Conservation (phyloP, 2,113 vertebrate species). For the Carollia perspicillata region DNA sequence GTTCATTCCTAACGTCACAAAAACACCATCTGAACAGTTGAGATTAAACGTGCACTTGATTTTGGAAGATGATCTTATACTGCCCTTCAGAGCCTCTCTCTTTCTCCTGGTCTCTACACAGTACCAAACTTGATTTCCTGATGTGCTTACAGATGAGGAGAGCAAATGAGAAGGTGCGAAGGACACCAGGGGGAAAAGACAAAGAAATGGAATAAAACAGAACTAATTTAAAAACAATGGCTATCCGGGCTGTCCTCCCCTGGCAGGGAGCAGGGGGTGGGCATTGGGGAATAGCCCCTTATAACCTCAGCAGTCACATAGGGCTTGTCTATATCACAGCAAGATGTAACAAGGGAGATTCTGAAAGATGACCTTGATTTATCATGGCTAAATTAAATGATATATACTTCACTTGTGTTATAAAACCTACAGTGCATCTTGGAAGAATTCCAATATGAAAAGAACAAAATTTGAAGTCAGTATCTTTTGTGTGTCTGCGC, state of each 20-base stretch:
- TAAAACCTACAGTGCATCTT: neutral
- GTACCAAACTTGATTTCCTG: neutral
- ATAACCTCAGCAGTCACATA: neutral
- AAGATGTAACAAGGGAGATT: neutral
- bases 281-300: neutral
- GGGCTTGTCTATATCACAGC: neutral
- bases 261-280: neutral
- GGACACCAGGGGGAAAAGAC: neutral
- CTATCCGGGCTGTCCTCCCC: neutral
- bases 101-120: neutral
- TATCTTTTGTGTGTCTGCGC: neutral
- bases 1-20: neutral
- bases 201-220: neutral
- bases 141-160: constrained; percentile 1
- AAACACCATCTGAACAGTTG: neutral
- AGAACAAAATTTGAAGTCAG: neutral
- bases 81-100: neutral
- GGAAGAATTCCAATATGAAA: neutral
- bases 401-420: constrained; percentile 4
- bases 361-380: neutral
- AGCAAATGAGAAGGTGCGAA: neutral
- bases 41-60: neutral
- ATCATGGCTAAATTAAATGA: neutral
- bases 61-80: neutral
- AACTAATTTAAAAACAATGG: constrained; percentile 1